Evolutionary conservation across 2,888 invertebrate species (phyloP).

Genomic region (Diplolepis rosae): DNA sequence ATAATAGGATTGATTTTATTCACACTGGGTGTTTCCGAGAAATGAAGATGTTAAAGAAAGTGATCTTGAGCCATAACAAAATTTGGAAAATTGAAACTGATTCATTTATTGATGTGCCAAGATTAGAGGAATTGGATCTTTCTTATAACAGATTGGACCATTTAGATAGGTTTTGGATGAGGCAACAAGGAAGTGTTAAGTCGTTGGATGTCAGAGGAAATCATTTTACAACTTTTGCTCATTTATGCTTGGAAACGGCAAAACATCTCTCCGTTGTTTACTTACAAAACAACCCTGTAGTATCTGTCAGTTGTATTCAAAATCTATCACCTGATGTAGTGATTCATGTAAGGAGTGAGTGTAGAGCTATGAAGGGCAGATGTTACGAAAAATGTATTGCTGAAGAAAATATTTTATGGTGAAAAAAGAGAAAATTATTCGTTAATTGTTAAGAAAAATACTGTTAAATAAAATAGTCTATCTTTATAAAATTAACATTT

Average conservation of each 20-base stretch:
- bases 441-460: neutral
- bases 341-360: slow-evolving; percentile 52
- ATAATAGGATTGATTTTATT: slow-evolving; percentile 55
- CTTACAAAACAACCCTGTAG: slow-evolving; percentile 57
- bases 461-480: too few relatives aligned
- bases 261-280: slow-evolving; percentile 52
- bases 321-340: slow-evolving; percentile 51
- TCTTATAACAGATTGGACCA: slow-evolving; percentile 53
- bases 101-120: slow-evolving; percentile 49
- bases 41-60: slow-evolving; percentile 49
- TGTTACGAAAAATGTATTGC: slow-evolving; percentile 44
- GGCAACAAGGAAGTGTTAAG: slow-evolving; percentile 40
- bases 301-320: slow-evolving; percentile 37
- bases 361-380: slow-evolving; percentile 41
- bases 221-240: slow-evolving; percentile 49
- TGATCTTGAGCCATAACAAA: slow-evolving; percentile 54
- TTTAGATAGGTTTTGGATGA: slow-evolving; percentile 53
- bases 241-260: slow-evolving; percentile 50
- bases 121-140: slow-evolving; percentile 52
- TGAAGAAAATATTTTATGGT: slow-evolving; percentile 32
- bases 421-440: neutral
- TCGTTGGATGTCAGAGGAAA: slow-evolving; percentile 56
- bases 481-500: too few relatives aligned
- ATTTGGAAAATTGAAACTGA: slow-evolving; percentile 51
- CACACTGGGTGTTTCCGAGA: slow-evolving; percentile 46